Evolutionary conservation across 37 sponge, comb jelly and placozoan genomes (phyloP).

Genomic region (Dysidea cf. avara): DNA sequence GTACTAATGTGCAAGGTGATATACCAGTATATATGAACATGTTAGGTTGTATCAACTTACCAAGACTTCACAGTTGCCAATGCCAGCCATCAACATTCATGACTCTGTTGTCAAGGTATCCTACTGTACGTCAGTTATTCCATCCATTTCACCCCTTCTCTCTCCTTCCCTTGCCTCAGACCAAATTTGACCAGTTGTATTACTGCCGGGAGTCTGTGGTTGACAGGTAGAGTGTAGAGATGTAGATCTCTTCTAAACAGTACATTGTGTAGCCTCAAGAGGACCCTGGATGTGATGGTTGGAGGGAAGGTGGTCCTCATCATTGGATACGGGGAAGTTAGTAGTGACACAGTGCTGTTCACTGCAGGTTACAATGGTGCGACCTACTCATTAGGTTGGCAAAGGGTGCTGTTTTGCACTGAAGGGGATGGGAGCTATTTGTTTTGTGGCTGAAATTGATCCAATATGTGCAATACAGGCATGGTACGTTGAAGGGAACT

Average conservation of each 20-base stretch:
- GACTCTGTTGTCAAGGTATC: conserved; percentile 87
- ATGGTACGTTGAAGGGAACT: conserved; percentile 63
- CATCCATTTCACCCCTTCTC: background rate
- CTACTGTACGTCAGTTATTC: background rate
- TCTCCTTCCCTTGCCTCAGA: conserved; percentile 27
- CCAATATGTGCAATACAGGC: conserved; percentile 96
- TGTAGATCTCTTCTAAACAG: background rate
- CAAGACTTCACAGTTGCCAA: conserved; percentile 64
- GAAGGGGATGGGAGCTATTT: conserved; percentile 72
- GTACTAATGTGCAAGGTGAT: too few species aligned
- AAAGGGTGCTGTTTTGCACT: conserved; percentile 86
- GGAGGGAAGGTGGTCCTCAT: conserved; percentile 78
- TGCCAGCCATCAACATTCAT: conserved; percentile 89
- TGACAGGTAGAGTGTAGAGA: conserved; percentile 54
- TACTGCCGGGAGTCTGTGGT: conserved; percentile 78
- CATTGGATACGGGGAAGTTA: conserved; percentile 92
- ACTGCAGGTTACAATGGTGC: background rate
- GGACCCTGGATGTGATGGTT: conserved; percentile 83
- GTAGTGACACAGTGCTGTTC: background rate
- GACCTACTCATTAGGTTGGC: conserved; percentile 62
- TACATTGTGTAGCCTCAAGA: conserved; percentile 47
- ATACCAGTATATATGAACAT: too few species aligned
- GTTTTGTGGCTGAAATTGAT: conserved; percentile 85
- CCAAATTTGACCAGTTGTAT: conserved; percentile 91
- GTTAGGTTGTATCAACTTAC: conserved; percentile 90